Evolutionary conservation across 2,113 vertebrate species (phyloP).

Genomic region (Lynx canadensis): DNA sequence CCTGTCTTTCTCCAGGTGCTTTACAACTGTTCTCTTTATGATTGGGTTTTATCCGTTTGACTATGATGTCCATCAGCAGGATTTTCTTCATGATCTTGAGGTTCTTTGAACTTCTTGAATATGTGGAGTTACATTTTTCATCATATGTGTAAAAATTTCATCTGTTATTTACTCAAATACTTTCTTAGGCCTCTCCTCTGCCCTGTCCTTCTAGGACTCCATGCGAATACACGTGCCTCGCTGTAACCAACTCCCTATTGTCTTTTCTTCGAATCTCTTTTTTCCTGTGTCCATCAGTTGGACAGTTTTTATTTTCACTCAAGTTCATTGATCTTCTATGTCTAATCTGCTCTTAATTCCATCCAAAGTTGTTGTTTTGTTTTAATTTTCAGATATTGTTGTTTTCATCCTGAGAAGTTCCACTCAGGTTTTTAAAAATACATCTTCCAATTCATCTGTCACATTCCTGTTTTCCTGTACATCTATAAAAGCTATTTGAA

Average conservation of each 20-base stretch:
- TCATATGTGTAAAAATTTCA: neutral
- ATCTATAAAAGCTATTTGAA: neutral
- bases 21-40: neutral
- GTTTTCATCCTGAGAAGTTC: neutral
- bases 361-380: neutral
- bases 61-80: neutral
- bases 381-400: neutral
- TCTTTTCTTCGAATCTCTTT: neutral
- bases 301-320: conserved; percentile 11
- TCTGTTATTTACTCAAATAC: neutral
- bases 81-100: neutral
- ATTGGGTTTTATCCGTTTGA: neutral
- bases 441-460: neutral
- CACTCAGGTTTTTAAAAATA: neutral
- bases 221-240: neutral
- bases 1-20: neutral
- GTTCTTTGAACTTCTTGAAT: neutral
- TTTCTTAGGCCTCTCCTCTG: neutral
- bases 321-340: neutral
- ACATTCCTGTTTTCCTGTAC: neutral
- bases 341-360: neutral
- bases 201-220: neutral
- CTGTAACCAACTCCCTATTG: neutral
- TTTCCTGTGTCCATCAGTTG: neutral
- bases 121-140: neutral